Conservation (phyloP, 2,797 vertebrate species). For the Scleropages formosus region DNA sequence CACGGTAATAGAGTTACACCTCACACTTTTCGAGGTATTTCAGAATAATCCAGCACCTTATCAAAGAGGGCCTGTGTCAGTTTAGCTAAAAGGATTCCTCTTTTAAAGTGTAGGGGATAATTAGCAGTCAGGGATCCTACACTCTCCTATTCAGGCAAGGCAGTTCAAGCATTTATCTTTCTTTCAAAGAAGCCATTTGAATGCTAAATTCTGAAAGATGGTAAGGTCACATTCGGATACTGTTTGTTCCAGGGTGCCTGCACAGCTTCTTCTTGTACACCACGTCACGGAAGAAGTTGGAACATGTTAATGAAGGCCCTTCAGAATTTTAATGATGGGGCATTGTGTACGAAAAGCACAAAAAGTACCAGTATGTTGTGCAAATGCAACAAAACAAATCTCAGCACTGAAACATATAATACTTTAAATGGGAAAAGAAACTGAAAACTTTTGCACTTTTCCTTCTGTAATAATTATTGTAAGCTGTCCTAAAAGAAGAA, state of each 20-base stretch:
- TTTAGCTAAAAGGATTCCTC: conserved; percentile 52
- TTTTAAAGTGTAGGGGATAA: conserved; percentile 57
- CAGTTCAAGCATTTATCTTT: conserved; percentile 33
- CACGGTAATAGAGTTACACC: conserved; percentile 53
- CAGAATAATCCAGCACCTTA: conserved; percentile 39
- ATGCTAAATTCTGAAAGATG: conserved; percentile 60
- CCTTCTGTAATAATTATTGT: too few relatives aligned
- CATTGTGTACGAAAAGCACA: not conserved
- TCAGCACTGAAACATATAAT: too few relatives aligned
- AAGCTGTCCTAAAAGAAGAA: conserved; percentile 42
- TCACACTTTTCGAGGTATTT: conserved; percentile 53
- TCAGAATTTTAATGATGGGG: not conserved
- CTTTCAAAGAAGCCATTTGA: conserved; percentile 47
- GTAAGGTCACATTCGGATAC: conserved; percentile 55
- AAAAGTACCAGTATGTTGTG: conserved; percentile 28
- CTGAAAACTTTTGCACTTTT: too few relatives aligned
- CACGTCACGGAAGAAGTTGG: too few relatives aligned
- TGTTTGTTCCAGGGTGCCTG: not conserved
- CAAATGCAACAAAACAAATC: too few relatives aligned
- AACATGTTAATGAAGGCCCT: not conserved
- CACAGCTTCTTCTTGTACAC: not conserved
- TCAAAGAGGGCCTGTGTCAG: conserved; percentile 53
- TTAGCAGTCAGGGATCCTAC: conserved; percentile 44
- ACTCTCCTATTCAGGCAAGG: conserved; percentile 36
- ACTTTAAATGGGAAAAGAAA: too few relatives aligned